phyloP scores from a whole-genome alignment of 37 sponge, comb jelly and placozoan genomes.

The Eunapius fragilis region DNA sequence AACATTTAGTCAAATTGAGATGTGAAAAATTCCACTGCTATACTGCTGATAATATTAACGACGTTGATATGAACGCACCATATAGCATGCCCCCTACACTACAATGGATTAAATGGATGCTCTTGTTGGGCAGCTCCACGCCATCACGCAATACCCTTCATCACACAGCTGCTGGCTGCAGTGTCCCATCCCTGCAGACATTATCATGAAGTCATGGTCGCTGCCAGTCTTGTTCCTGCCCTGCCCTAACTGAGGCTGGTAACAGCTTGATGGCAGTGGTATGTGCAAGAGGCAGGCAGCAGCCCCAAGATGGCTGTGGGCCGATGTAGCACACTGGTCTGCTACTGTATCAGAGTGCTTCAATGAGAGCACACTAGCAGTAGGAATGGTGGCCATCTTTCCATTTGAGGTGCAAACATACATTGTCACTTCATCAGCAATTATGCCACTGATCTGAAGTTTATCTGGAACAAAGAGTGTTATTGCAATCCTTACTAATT shows the following conservation, averaged over 20 bases:
- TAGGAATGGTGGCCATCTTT: conserved; percentile 41
- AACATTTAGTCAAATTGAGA: too few species aligned
- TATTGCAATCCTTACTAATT: too few species aligned
- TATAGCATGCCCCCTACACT: too few species aligned
- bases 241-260: neutral
- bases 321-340: neutral
- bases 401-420: conserved; percentile 58
- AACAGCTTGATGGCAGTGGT: neutral
- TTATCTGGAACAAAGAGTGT: neutral
- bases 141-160: neutral
- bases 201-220: neutral
- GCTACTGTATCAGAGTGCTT: neutral
- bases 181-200: neutral
- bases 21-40: too few species aligned
- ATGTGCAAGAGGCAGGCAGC: neutral
- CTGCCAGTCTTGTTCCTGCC: neutral
- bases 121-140: neutral
- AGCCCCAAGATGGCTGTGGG: neutral
- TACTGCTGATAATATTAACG: too few species aligned
- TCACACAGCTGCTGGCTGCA: neutral
- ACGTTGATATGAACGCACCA: too few species aligned
- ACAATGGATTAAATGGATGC: neutral
- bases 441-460: conserved; percentile 17
- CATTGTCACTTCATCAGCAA: conserved; percentile 3
- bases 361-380: neutral